Evolutionary conservation across 2,888 invertebrate genomes (phyloP).

Genomic region (Rotaria sp.): DNA sequence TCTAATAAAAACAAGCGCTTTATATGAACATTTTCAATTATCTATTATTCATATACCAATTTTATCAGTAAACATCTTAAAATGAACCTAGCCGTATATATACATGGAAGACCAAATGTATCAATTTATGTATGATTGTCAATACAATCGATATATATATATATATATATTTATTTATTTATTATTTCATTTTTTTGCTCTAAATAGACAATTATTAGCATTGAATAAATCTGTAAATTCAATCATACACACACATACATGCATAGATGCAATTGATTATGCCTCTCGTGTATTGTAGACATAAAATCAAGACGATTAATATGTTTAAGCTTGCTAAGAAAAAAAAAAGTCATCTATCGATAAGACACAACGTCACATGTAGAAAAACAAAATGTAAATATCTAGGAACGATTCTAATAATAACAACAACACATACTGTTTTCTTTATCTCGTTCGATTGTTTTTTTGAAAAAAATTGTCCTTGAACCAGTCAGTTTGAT

Average conservation of each 20-base stretch:
- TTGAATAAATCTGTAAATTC: neutral
- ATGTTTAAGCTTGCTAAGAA: neutral
- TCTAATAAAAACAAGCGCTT: no score
- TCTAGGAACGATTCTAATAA: neutral
- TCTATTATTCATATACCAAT: neutral
- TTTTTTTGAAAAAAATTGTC: no score
- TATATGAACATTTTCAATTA: no score
- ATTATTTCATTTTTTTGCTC: neutral
- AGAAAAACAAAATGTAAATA: neutral
- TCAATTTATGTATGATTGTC: neutral
- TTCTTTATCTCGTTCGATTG: neutral
- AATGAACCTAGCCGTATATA: neutral
- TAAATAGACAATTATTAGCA: neutral
- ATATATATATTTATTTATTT: no score
- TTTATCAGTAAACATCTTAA: neutral
- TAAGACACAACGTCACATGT: neutral
- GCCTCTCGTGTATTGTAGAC: neutral
- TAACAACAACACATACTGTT: neutral
- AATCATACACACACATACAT: neutral
- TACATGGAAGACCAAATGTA: neutral
- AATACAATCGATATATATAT: neutral
- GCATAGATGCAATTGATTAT: neutral
- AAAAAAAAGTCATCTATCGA: neutral
- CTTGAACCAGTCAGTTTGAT: neutral
- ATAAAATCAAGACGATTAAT: neutral